phyloP scores from a whole-genome alignment of 2,888 invertebrate genomes.

The Epicampocera succincta region DNA sequence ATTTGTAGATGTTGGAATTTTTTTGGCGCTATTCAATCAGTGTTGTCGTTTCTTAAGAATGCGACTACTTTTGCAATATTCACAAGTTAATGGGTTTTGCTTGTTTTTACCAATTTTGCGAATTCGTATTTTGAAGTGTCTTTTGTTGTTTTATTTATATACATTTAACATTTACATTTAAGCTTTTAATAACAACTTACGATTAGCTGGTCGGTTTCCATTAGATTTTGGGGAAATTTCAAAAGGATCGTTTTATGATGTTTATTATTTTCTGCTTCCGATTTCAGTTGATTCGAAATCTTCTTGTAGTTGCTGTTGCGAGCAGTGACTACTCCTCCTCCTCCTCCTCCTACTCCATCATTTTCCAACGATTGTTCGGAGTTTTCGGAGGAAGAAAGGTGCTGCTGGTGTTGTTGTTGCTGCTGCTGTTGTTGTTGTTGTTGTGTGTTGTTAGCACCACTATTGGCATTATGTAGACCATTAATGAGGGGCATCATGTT shows the following conservation, averaged over 20 bases:
- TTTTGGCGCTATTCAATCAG: conserved; percentile 17
- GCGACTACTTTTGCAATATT: neutral
- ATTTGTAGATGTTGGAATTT: conserved; percentile 18
- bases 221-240: conserved; percentile 79
- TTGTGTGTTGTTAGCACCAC: conserved; percentile 19
- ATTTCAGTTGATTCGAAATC: conserved; percentile 72
- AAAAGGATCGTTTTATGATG: conserved; percentile 80
- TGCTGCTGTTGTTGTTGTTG: conserved; percentile 26
- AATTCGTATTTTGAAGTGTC: neutral
- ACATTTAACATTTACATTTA: no score
- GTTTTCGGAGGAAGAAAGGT: conserved; percentile 81
- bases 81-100: conserved; percentile 9
- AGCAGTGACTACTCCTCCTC: conserved; percentile 28
- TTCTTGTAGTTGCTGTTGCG: conserved; percentile 78
- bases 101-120: conserved; percentile 43
- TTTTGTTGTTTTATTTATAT: neutral
- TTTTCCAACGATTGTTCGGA: conserved; percentile 79
- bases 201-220: conserved; percentile 81
- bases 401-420: conserved; percentile 65
- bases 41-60: conserved; percentile 15
- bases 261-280: conserved; percentile 59
- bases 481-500: conserved; percentile 63
- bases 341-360: conserved; percentile 51
- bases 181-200: conserved; percentile 74
- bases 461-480: conserved; percentile 57